A percentile compares a stretch with the other conserved stretches of the same genome.
phyloP scores from a whole-genome alignment of 1,140 invertebrate species.

The Pseudobourletiella spinata region DNA sequence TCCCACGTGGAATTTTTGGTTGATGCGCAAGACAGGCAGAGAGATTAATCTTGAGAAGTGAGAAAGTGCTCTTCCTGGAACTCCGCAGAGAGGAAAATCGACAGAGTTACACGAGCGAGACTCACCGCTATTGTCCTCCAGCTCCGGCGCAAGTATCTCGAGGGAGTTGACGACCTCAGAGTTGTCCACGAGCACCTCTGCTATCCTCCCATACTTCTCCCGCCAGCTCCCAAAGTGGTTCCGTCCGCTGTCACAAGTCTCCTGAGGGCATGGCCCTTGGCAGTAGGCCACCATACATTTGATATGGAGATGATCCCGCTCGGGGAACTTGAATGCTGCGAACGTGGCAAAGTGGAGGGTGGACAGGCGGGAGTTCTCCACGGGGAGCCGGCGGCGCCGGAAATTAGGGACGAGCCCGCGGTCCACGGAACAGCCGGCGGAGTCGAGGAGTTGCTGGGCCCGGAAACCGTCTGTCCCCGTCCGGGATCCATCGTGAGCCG shows the following conservation, averaged over 20 bases:
- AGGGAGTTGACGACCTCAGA: conserved; percentile 67
- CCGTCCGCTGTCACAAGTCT: conserved; percentile 31
- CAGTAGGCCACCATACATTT: conserved; percentile 55
- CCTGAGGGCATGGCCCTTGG: conserved; percentile 53
- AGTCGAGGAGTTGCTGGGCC: conserved; percentile 33
- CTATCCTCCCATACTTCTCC: conserved; percentile 38
- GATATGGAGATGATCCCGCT: conserved; percentile 60
- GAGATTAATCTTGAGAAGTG: no score
- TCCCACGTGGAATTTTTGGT: no score
- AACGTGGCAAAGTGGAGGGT: conserved; percentile 50
- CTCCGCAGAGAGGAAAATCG: no score
- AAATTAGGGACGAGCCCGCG: conserved; percentile 33
- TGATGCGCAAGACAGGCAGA: no score
- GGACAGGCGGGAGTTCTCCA: conserved; percentile 25
- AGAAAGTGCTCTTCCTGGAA: no score
- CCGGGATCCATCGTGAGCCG: conserved; percentile 58
- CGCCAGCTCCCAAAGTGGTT: conserved; percentile 35
- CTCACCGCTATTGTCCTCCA: conserved; percentile 47
- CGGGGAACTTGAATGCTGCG: conserved; percentile 69
- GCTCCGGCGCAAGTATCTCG: conserved; percentile 63
- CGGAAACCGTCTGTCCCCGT: conserved; percentile 23
- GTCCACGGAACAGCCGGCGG: conserved; percentile 35
- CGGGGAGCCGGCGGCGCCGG: conserved; percentile 26
- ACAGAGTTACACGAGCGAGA: no score
- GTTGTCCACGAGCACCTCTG: conserved; percentile 53